These are phyloP conservation scores for Drosophila tanythrix DNA, from an alignment of 2,888 invertebrate species.

Conservation along the genomic window DNA sequence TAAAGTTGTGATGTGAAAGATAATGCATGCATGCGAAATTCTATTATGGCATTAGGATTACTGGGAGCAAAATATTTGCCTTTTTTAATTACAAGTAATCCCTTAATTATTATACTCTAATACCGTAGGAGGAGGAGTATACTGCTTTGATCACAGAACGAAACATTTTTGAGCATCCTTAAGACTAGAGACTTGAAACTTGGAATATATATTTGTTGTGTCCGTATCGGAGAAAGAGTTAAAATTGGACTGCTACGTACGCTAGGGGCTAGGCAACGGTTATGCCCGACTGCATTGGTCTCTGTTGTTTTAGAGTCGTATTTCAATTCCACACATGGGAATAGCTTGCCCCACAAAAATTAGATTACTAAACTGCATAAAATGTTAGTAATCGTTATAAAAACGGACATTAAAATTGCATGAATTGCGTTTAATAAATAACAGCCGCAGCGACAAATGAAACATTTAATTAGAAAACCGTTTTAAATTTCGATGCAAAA, in stretches of 20 bases:
- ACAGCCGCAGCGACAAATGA: slow-evolving; percentile 39
- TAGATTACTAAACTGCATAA: too few species aligned
- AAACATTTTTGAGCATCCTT: neutral
- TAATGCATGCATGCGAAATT: neutral
- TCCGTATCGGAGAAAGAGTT: neutral
- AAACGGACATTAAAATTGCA: slow-evolving; percentile 30
- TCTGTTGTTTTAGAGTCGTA: neutral
- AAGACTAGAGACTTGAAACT: neutral
- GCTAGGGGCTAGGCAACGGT: too few species aligned
- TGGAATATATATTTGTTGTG: neutral
- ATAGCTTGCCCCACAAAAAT: neutral
- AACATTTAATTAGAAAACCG: slow-evolving; percentile 66
- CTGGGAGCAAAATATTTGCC: neutral
- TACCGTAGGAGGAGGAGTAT: neutral
- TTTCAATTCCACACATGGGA: neutral
- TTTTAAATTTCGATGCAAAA: slow-evolving; percentile 43
- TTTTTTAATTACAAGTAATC: neutral
- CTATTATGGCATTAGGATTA: neutral
- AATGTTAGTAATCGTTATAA: neutral
- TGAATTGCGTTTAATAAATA: slow-evolving; percentile 46
- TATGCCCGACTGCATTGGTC: neutral
- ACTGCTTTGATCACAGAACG: neutral
- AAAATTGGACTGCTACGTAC: neutral
- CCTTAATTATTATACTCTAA: neutral
- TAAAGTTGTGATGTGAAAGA: neutral